Conservation (phyloP, 2,113 vertebrate species). For the Spea bombifrons region DNA sequence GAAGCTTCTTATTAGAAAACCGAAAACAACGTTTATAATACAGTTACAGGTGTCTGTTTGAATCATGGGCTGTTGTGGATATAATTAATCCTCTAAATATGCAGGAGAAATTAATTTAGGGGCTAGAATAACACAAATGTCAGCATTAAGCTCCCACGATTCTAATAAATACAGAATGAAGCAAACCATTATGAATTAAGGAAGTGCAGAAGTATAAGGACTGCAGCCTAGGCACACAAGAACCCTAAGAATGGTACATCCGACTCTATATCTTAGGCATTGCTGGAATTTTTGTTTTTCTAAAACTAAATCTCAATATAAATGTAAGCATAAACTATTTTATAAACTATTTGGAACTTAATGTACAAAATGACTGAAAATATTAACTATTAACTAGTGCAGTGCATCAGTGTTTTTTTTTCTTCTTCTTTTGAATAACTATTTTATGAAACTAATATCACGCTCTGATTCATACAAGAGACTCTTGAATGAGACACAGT, state of each 20-base stretch:
- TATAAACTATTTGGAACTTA: slow-evolving; percentile 83
- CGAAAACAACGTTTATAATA: background rate
- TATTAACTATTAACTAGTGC: slow-evolving; percentile 79
- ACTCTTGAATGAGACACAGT: slow-evolving; percentile 69
- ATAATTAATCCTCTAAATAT: background rate
- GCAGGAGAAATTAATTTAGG: background rate
- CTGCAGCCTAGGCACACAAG: slow-evolving; percentile 68
- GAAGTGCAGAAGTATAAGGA: slow-evolving; percentile 73
- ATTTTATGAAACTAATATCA: slow-evolving; percentile 76
- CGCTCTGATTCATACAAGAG: slow-evolving; percentile 73
- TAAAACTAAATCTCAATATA: slow-evolving; percentile 78
- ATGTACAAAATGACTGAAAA: slow-evolving; percentile 83
- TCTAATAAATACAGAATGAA: background rate
- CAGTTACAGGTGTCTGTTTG: background rate
- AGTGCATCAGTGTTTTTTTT: slow-evolving; percentile 69
- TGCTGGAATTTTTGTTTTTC: slow-evolving; percentile 67
- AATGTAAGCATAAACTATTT: slow-evolving; percentile 82
- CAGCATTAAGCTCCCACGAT: background rate
- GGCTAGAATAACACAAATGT: background rate
- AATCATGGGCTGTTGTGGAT: background rate
- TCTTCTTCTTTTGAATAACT: slow-evolving; percentile 71
- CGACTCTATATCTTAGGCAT: slow-evolving; percentile 68
- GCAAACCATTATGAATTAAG: background rate
- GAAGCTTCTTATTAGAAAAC: background rate
- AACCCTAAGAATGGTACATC: slow-evolving; percentile 78